These are phyloP conservation scores for Himalopsyche anomala DNA, from an alignment of 2,888 invertebrate species.

Conservation along the genomic window DNA sequence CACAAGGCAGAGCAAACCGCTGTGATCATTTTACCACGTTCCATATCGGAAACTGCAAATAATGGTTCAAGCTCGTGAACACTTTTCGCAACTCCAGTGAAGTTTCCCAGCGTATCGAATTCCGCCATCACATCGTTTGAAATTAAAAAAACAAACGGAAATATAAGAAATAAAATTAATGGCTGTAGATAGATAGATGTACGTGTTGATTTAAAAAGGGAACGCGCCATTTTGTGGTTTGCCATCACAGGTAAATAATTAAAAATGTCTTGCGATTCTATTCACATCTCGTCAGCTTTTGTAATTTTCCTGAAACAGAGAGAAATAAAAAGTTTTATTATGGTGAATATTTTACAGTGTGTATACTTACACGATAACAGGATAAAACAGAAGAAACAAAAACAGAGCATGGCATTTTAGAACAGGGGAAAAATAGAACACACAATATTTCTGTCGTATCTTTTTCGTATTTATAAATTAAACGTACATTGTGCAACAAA, in stretches of 20 bases:
- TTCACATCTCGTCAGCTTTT: constrained; percentile 26
- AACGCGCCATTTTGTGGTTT: background rate
- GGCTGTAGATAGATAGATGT: background rate
- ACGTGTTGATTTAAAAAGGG: background rate
- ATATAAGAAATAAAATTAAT: background rate
- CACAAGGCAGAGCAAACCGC: constrained; percentile 45
- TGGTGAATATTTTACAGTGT: no score
- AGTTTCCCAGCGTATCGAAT: background rate
- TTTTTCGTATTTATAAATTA: no score
- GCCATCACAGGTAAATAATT: background rate
- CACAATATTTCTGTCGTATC: no score
- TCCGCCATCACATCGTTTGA: background rate
- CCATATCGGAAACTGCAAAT: constrained; percentile 18
- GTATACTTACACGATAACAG: no score
- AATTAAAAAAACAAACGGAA: background rate
- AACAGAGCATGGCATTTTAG: no score
- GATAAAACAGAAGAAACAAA: no score
- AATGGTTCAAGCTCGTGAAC: background rate
- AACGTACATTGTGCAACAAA: no score
- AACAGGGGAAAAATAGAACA: no score
- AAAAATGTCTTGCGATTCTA: background rate
- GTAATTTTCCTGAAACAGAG: background rate
- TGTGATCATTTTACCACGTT: constrained; percentile 47
- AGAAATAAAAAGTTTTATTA: background rate
- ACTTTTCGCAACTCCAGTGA: background rate